phyloP scores from a whole-genome alignment of 2,113 vertebrate genomes.

The Cranoglanis bouderius region DNA sequence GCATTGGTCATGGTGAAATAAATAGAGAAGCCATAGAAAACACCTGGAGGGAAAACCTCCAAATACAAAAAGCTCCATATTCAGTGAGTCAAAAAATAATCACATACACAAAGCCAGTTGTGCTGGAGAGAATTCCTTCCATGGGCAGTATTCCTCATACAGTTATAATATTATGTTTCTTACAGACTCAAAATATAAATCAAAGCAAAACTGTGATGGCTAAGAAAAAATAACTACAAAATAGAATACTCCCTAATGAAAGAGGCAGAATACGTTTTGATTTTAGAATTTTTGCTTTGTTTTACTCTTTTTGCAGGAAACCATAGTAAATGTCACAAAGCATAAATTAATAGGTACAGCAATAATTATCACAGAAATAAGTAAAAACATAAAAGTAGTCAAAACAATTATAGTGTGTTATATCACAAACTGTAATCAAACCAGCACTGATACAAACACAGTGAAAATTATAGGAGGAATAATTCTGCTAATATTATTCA shows the following conservation, averaged over 20 bases:
- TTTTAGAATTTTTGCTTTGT: background rate
- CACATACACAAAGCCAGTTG: background rate
- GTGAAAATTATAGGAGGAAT: background rate
- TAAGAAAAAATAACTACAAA: background rate
- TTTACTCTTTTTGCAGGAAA: background rate
- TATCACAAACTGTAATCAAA: background rate
- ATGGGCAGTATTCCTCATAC: background rate
- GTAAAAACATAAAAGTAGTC: background rate
- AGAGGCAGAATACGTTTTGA: background rate
- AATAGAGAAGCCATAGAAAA: conserved; percentile 7
- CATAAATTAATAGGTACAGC: background rate
- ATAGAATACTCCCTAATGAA: background rate
- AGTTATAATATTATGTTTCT: background rate
- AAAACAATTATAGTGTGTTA: background rate
- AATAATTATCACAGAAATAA: background rate
- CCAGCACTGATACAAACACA: background rate
- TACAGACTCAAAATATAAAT: background rate
- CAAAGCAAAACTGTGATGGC: background rate
- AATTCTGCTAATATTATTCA: background rate
- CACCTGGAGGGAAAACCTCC: background rate
- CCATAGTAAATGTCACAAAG: background rate
- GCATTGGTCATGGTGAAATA: background rate
- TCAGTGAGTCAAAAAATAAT: background rate
- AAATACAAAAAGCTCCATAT: background rate
- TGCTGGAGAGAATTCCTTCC: background rate